Evolutionary conservation across 2,797 vertebrate species (phyloP), one percentile per base, ranked within the genome.

Genomic region (Tapera naevia): DNA sequence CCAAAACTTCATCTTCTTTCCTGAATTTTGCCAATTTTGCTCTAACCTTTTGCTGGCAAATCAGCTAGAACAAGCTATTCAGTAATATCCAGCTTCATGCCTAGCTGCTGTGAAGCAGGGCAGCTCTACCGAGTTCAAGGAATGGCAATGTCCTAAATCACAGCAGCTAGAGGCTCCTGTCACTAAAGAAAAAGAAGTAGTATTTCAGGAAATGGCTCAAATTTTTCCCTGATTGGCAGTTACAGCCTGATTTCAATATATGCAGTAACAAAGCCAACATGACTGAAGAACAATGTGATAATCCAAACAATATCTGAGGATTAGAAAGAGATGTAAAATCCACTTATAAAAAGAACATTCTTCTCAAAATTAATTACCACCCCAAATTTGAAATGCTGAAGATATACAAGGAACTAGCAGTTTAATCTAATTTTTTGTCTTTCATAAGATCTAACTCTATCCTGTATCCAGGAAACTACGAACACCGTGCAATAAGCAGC

Each of bases 281-380:
- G 51, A 73, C 46, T 86, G 70, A 86, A 90, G 51, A 93, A 86
- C 7, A 50, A 81, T 88, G 73, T 73, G 79, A 88, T 83, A 88
- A 96, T 90, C 54, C 70, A 92, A 96, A 88, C 75, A 94, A 79
- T 75, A 93, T 66, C 73, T 2, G 1, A 89, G 80, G 74, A 94
- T 91, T 90, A 81, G 93, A 94, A 96, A 88, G 64, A 70, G 35
- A 91, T n/a, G 66, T 86, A 96, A 95, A 94, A 95, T 90, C 48
- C 88, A 76, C 94, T 94, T 96, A 95, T 81, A 94, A 91, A 93
- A 94, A 75, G 62, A 91, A 94, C 64, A 78, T 89, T 95, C 75
- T 67, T 95, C 72, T 88, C 72, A 73, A 95, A 95, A 88, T 32
- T 35, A 89, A 74, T 73, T 95, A 91, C 72, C 7, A 0, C 13